Conservation (phyloP, 1,140 invertebrate genomes). For the Drosophila arizonae region DNA sequence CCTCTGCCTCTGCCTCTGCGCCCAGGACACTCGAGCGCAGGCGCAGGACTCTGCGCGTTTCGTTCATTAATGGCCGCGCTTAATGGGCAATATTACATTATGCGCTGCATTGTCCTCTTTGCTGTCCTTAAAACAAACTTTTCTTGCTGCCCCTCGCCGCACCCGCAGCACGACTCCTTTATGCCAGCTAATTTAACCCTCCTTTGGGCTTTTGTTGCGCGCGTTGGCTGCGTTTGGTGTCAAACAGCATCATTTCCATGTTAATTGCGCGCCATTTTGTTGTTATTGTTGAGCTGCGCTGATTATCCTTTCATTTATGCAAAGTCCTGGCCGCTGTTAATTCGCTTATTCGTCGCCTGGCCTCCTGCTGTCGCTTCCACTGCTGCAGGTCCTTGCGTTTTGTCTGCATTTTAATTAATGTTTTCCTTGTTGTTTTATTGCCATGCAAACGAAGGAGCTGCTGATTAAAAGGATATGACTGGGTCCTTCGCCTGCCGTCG, state of each 20-base stretch:
- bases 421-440: constrained; percentile 60
- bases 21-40: constrained; percentile 22
- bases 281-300: constrained; percentile 42
- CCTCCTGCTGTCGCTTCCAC: neutral
- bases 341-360: constrained; percentile 66
- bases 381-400: constrained; percentile 32
- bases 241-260: constrained; percentile 79
- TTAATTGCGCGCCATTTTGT: constrained; percentile 77
- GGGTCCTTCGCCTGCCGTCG: neutral
- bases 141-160: constrained; percentile 12
- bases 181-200: constrained; percentile 71
- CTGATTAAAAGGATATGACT: constrained; percentile 73
- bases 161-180: constrained; percentile 14
- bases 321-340: constrained; percentile 74
- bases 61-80: constrained; percentile 77
- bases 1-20: neutral
- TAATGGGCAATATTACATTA: constrained; percentile 82
- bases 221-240: constrained; percentile 54
- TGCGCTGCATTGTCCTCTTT: constrained; percentile 69
- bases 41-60: constrained; percentile 51
- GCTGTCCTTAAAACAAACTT: constrained; percentile 37
- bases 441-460: constrained; percentile 57
- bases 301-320: constrained; percentile 82
- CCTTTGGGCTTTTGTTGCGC: constrained; percentile 40
- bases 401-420: constrained; percentile 78